A percentile compares a stretch with the other conserved stretches of the same genome.
These are phyloP conservation scores for Sarcoramphus papa DNA, from an alignment of 2,797 vertebrate genomes.

Conservation along the genomic window DNA sequence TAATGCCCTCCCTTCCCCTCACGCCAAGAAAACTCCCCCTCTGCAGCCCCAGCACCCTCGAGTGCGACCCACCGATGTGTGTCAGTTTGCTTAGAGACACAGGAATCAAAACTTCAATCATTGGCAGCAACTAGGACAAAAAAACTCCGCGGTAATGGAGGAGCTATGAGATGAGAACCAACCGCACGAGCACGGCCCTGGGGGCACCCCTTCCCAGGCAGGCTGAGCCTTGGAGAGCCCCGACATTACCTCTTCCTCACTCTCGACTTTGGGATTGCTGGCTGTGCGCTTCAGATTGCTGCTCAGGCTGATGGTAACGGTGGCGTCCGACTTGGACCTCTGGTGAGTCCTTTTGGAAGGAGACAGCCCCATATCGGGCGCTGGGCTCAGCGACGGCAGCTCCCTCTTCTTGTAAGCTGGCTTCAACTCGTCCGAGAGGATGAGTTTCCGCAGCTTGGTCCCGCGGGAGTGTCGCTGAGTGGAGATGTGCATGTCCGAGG, in stretches of 20 bases:
- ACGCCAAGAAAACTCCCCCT: background rate
- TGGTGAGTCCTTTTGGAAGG: constrained; percentile 96
- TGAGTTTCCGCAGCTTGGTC: constrained; percentile 90
- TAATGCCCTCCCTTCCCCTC: background rate
- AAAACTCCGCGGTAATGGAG: background rate
- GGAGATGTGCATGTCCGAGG: constrained; percentile 98
- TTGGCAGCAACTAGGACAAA: background rate
- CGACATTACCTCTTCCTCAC: constrained; percentile 87
- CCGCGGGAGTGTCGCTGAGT: constrained; percentile 92
- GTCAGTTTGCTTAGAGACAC: background rate
- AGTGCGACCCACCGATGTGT: fast-evolving
- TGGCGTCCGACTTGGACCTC: constrained; percentile 95
- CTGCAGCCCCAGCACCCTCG: background rate
- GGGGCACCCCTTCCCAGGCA: background rate
- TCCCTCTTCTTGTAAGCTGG: constrained; percentile 79
- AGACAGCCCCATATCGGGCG: constrained; percentile 79
- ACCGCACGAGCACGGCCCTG: fast-evolving
- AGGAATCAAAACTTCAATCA: background rate
- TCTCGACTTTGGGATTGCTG: constrained; percentile 96
- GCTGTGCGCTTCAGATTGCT: constrained; percentile 94
- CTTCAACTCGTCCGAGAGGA: constrained; percentile 94
- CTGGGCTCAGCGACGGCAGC: constrained; percentile 62
- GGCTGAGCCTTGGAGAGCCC: background rate
- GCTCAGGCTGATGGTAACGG: constrained; percentile 88
- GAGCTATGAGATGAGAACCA: background rate